A percentile compares a stretch with the other conserved stretches of the same genome.
These are phyloP conservation scores for Pterocles gutturalis DNA, from an alignment of 2,113 vertebrate species.

Conservation along the genomic window DNA sequence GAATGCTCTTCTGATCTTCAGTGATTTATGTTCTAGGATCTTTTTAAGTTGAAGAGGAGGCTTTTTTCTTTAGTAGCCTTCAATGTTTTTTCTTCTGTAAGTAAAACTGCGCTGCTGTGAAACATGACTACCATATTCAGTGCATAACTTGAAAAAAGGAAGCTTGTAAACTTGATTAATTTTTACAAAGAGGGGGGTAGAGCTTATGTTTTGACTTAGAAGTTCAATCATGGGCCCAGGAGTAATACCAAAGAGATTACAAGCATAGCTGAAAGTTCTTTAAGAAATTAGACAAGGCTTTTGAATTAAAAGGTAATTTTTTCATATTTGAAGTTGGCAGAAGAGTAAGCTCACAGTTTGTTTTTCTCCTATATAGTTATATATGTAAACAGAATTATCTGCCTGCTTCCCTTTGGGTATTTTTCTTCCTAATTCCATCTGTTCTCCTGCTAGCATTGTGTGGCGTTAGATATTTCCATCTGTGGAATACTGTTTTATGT, in stretches of 20 bases:
- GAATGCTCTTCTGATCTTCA: background rate
- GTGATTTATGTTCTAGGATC: background rate
- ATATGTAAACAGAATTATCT: background rate
- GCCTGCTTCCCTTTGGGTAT: background rate
- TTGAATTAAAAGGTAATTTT: background rate
- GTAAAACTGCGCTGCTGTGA: background rate
- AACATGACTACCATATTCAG: background rate
- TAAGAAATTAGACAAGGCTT: background rate
- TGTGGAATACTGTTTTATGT: background rate
- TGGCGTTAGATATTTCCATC: background rate
- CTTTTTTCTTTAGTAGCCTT: background rate
- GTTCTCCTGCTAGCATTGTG: background rate
- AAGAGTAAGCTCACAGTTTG: background rate
- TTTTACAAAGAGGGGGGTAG: rapidly evolving
- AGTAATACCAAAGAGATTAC: background rate
- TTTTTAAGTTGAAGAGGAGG: background rate
- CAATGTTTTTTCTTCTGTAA: background rate
- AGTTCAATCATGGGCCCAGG: background rate
- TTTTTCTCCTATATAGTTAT: background rate
- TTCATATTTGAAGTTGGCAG: background rate
- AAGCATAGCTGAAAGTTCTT: background rate
- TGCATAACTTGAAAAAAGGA: background rate
- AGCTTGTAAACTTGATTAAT: background rate
- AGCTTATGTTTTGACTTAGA: background rate
- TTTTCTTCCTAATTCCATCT: background rate